Base-by-base conservation (phyloP, 2,888 invertebrate genomes). In the Clivina fossor region DNA sequence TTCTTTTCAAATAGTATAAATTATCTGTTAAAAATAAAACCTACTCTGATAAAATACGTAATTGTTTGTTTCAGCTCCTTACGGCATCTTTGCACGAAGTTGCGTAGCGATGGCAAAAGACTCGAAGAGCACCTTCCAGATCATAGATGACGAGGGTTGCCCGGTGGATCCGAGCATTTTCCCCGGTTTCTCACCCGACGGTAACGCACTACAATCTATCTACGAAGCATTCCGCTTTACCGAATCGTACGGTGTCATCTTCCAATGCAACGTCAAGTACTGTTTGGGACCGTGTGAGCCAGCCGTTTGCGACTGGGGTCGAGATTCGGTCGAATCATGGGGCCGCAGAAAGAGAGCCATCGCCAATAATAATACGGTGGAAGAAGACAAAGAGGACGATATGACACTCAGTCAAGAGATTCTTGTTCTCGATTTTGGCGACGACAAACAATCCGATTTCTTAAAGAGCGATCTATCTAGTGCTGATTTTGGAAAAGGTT, bases 61-160 rank as follows among this genome's bases (percentile, higher is more conserved):
- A 51, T 16, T 26, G 13, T 22, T 24, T 22, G 2, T 53, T 72
- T 9, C 76, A 94, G 94, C 94, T 74, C 94, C 94, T 3, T 94
- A 94, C 69, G 94, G 94, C 66, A 94, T 94, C 68, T 94, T 94
- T 72, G 94, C 94, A 35, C 85, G 94, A 71, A 94, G 93, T 71
- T 95, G 94, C 76, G 92, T 94, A 56, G 94, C 94, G 58, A 94
- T 95, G 94, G 94, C 94, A 54, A 95, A 94, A 76, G 94, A 95
- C 74, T 92, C 93, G 3, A 90, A 93, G 76, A 93, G 92, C 71
- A 94, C 93, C 22, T 94, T 94, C 84, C 92, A 93, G 71, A 94
- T 95, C 69, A 94, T 94, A 69, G 93, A 94, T 68, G 93, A 94
- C 70, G 91, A 93, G 74, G 94, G 94, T 61, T 95, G 94, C 72